Conservation (phyloP, 2,888 invertebrate species). For the Thecophora atra region DNA sequence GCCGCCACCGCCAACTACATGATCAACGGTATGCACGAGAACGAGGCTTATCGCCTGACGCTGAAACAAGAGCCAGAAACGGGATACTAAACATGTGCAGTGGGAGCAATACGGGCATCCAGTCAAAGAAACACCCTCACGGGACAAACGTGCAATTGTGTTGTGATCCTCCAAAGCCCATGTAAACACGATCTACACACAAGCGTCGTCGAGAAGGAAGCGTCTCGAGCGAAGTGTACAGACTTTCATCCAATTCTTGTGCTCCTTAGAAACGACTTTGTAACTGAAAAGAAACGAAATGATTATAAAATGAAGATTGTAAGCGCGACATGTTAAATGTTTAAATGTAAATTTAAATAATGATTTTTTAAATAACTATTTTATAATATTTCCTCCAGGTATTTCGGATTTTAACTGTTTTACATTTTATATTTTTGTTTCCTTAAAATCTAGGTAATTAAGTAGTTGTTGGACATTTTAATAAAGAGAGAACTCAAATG, state of each 20-base stretch:
- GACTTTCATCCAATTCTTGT: too few species aligned
- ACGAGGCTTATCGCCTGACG: slow-evolving; percentile 62
- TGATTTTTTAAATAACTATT: background rate
- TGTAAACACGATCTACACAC: too few species aligned
- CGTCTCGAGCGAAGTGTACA: too few species aligned
- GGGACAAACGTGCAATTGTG: slow-evolving; percentile 17
- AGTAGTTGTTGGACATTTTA: slow-evolving; percentile 29
- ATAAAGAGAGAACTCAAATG: slow-evolving; percentile 3
- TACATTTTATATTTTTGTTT: background rate
- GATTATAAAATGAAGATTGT: too few species aligned
- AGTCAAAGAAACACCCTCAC: background rate
- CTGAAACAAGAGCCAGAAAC: slow-evolving; percentile 66
- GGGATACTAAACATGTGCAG: slow-evolving; percentile 55
- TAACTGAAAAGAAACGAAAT: too few species aligned
- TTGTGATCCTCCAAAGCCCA: background rate
- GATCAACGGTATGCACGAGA: slow-evolving; percentile 52
- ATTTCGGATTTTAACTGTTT: slow-evolving; percentile 33
- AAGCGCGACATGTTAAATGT: too few species aligned
- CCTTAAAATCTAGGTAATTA: slow-evolving; percentile 24
- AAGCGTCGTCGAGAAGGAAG: too few species aligned
- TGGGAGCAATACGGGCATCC: background rate
- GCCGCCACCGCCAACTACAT: slow-evolving; percentile 49
- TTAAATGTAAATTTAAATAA: too few species aligned
- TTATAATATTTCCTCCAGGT: slow-evolving; percentile 19
- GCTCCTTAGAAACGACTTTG: too few species aligned